Conservation (phyloP, 2,797 vertebrate genomes). For the Tauraco hartlaubi region DNA sequence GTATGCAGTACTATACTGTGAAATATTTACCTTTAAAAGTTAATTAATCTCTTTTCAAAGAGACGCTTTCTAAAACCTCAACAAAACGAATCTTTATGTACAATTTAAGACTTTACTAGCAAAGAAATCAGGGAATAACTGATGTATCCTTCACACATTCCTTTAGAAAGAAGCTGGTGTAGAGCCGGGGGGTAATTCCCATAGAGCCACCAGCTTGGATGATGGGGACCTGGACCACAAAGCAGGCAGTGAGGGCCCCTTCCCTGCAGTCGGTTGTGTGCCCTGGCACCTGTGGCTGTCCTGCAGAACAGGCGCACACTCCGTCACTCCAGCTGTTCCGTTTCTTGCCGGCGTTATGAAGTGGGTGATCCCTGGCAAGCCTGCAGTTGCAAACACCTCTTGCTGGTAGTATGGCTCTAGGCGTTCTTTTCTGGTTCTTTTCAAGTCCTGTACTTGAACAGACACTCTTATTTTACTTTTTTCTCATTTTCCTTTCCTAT, state of each 20-base stretch:
- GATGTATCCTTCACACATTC: neutral
- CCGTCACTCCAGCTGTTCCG: neutral
- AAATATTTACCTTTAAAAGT: neutral
- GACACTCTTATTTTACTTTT: neutral
- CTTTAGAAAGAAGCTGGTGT: neutral
- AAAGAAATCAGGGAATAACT: too few species aligned
- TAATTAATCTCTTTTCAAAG: neutral
- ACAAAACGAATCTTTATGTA: neutral
- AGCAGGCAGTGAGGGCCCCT: neutral
- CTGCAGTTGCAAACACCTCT: neutral
- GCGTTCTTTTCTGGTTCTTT: neutral
- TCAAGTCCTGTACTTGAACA: neutral
- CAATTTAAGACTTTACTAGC: neutral
- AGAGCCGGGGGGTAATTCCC: neutral
- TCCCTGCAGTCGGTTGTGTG: neutral
- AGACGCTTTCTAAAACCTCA: neutral
- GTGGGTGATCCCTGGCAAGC: too few species aligned
- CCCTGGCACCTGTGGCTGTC: neutral
- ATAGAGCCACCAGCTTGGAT: accelerated
- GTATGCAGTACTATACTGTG: neutral
- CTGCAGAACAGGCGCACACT: neutral
- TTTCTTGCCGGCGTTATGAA: accelerated
- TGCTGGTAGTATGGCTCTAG: neutral
- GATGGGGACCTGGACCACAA: neutral
- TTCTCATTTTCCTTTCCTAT: neutral